phyloP scores from a whole-genome alignment of 2,797 vertebrate species.

The Tympanoctomys barrerae region DNA sequence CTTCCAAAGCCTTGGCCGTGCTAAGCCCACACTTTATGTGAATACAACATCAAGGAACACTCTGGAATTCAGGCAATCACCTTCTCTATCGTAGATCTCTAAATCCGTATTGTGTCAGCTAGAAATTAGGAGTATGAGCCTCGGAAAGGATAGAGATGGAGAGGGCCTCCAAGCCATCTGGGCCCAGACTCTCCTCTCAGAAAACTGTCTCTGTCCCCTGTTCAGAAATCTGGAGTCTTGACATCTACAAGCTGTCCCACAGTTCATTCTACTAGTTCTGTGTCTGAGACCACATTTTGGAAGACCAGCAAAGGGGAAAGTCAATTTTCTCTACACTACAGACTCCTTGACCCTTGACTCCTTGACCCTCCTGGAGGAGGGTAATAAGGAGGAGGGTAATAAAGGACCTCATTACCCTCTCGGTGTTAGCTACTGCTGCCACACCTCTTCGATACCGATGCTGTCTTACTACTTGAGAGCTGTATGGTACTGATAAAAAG shows the following conservation, averaged over 20 bases:
- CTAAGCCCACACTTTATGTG: background rate
- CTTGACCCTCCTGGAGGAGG: no score
- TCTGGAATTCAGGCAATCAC: background rate
- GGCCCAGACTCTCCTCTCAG: background rate
- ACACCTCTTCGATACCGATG: background rate
- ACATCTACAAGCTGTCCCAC: background rate
- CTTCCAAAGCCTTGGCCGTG: background rate
- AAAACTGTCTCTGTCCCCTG: background rate
- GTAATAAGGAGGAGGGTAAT: no score
- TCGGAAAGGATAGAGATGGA: background rate
- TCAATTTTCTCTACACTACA: background rate
- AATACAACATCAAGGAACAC: background rate
- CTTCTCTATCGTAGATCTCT: background rate
- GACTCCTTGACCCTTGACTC: no score
- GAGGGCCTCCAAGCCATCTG: background rate
- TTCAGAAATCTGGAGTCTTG: background rate
- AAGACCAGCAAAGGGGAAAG: background rate
- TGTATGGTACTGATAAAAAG: background rate
- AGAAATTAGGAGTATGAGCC: background rate
- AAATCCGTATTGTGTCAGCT: background rate
- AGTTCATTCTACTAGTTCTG: background rate
- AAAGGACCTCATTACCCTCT: background rate
- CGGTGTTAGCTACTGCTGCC: background rate
- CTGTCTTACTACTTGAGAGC: background rate
- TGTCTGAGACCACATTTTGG: background rate